A percentile compares a stretch with the other conserved stretches of the same genome.
phyloP scores from a whole-genome alignment of 1,140 invertebrate genomes.

The Drosophila pandora region DNA sequence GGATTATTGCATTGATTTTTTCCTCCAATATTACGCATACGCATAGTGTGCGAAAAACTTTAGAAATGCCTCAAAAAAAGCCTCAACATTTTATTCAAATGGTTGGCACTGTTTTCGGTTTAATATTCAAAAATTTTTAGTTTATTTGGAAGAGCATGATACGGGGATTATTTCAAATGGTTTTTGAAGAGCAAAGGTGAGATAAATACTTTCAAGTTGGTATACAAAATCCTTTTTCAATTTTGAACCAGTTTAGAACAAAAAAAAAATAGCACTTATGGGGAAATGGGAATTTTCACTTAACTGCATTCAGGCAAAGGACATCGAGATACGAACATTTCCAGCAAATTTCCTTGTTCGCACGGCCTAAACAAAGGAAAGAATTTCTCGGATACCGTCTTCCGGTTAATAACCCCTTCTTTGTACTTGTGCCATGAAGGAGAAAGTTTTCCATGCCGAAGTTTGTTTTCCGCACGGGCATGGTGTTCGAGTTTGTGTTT shows the following conservation, averaged over 20 bases:
- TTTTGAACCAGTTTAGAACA: background rate
- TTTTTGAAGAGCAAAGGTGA: no score
- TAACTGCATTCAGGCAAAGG: slow-evolving; percentile 29
- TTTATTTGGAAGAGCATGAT: background rate
- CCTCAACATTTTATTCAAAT: background rate
- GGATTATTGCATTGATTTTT: slow-evolving; percentile 69
- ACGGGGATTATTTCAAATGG: no score
- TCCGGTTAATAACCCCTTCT: slow-evolving; percentile 44
- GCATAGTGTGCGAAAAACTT: slow-evolving; percentile 35
- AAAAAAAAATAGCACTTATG: background rate
- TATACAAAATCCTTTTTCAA: background rate
- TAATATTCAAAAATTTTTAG: no score
- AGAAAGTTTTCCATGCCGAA: slow-evolving; percentile 49
- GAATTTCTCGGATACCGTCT: slow-evolving; percentile 20
- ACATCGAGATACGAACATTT: slow-evolving; percentile 24
- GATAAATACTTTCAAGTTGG: no score
- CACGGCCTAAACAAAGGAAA: slow-evolving; percentile 30
- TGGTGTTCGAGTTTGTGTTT: slow-evolving; percentile 22
- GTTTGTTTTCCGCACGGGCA: slow-evolving; percentile 35
- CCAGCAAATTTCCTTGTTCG: slow-evolving; percentile 19
- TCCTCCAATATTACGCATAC: slow-evolving; percentile 49
- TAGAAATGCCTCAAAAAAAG: slow-evolving; percentile 3
- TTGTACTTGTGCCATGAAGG: slow-evolving; percentile 16
- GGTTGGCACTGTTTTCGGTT: background rate
- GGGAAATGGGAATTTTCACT: slow-evolving; percentile 29